phyloP scores from a whole-genome alignment of 2,888 invertebrate genomes.

The Leptinotarsa juncta region DNA sequence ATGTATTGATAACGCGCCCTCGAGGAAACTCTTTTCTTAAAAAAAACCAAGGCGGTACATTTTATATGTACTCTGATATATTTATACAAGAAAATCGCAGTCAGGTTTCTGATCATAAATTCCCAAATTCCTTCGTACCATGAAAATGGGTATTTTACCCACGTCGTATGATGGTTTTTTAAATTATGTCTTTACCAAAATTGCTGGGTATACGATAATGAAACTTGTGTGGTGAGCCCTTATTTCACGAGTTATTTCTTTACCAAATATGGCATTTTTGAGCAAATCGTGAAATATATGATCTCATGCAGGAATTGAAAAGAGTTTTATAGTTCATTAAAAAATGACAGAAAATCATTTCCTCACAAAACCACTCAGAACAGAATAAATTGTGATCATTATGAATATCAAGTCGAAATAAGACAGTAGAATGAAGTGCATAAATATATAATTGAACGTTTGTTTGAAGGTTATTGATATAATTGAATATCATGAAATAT shows the following conservation, averaged over 20 bases:
- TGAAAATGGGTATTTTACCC: background rate
- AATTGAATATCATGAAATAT: too few species aligned
- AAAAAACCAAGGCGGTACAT: slow-evolving; percentile 28
- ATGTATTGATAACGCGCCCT: slow-evolving; percentile 34
- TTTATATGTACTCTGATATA: slow-evolving; percentile 6
- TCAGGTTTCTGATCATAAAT: background rate
- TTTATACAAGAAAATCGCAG: background rate
- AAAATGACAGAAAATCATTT: too few species aligned
- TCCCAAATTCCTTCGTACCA: background rate
- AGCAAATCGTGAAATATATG: too few species aligned
- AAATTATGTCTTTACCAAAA: background rate
- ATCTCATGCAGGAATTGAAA: too few species aligned
- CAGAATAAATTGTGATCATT: too few species aligned
- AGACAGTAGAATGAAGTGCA: too few species aligned
- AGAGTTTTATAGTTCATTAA: too few species aligned
- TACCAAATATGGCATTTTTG: background rate
- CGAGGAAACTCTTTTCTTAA: slow-evolving; percentile 28
- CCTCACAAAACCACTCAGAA: too few species aligned
- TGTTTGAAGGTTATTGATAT: too few species aligned
- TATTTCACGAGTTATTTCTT: background rate
- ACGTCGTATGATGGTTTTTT: background rate
- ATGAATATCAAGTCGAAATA: too few species aligned
- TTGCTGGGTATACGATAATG: background rate
- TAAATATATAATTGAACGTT: too few species aligned
- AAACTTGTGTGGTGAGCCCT: background rate